Conservation (phyloP, 2,113 vertebrate species). For the Numenius arquata region DNA sequence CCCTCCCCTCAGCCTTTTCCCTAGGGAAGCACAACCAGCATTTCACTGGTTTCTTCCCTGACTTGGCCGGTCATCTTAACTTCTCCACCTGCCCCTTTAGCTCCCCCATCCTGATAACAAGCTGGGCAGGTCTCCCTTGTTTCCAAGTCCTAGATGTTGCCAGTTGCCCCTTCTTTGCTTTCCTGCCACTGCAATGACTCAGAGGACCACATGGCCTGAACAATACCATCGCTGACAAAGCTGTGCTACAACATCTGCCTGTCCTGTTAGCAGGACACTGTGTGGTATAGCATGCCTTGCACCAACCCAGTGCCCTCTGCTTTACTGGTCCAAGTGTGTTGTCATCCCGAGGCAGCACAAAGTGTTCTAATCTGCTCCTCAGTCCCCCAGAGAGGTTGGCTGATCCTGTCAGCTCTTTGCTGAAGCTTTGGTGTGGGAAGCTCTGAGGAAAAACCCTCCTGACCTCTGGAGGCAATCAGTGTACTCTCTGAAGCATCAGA, state of each 20-base stretch:
- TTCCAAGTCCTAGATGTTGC: neutral
- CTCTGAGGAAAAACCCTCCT: neutral
- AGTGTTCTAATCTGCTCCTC: neutral
- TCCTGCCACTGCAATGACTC: neutral
- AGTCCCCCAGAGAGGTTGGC: neutral
- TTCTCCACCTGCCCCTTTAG: neutral
- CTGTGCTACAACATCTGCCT: neutral
- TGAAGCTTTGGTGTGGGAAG: neutral
- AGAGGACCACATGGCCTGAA: neutral
- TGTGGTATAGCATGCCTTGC: neutral
- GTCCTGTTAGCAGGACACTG: neutral
- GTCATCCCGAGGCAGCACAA: neutral
- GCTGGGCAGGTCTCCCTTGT: neutral
- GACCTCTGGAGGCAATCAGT: constrained; percentile 3
- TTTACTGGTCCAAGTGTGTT: neutral
- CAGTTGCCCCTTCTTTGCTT: neutral
- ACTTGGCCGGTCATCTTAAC: neutral
- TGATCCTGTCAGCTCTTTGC: neutral
- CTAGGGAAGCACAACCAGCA: neutral
- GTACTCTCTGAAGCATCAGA: constrained; percentile 15
- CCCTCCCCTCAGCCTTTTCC: neutral
- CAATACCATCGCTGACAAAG: neutral
- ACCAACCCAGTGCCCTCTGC: neutral
- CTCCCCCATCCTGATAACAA: neutral
- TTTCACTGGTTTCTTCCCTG: neutral